Percentiles rank a stretch among this genome's conserved stretches.
These are phyloP conservation scores for Apamea crenata DNA, from an alignment of 2,888 invertebrate species.

Conservation along the genomic window DNA sequence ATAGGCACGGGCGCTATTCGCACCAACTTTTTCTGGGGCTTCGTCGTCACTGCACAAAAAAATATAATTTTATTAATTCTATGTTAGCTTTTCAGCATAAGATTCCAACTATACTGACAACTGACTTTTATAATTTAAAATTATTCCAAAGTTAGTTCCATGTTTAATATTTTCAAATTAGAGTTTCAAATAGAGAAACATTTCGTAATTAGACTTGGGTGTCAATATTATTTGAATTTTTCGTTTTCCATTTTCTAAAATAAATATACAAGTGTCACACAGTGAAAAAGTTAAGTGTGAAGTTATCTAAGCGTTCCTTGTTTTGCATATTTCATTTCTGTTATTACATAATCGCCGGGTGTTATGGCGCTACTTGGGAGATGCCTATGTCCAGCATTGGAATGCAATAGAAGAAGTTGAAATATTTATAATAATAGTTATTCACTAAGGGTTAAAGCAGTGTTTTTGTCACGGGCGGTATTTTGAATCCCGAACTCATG, in stretches of 20 bases:
- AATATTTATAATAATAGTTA: background rate
- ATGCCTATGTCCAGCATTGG: background rate
- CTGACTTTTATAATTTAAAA: constrained; percentile 69
- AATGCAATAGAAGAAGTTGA: too few species aligned
- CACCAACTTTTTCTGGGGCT: constrained; percentile 82
- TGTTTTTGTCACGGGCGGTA: background rate
- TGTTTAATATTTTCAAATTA: constrained; percentile 71
- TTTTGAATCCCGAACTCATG: background rate
- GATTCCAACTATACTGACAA: constrained; percentile 62
- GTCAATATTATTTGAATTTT: constrained; percentile 72
- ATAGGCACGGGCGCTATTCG: constrained; percentile 81
- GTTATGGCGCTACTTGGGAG: background rate
- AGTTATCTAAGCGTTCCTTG: background rate
- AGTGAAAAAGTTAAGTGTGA: constrained; percentile 44
- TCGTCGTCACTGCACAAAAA: constrained; percentile 71
- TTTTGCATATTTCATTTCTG: background rate
- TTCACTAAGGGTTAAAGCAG: background rate
- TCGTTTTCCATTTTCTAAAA: constrained; percentile 73
- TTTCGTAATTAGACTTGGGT: constrained; percentile 67
- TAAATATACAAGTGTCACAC: constrained; percentile 54
- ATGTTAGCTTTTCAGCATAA: constrained; percentile 40
- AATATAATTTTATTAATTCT: constrained; percentile 43
- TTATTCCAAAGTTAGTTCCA: constrained; percentile 73
- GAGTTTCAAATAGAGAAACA: constrained; percentile 77
- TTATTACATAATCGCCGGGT: background rate